Percentiles rank a stretch among this genome's conserved stretches.
Conservation (phyloP, 2,113 vertebrate species). For the Pteruthius melanotis region DNA sequence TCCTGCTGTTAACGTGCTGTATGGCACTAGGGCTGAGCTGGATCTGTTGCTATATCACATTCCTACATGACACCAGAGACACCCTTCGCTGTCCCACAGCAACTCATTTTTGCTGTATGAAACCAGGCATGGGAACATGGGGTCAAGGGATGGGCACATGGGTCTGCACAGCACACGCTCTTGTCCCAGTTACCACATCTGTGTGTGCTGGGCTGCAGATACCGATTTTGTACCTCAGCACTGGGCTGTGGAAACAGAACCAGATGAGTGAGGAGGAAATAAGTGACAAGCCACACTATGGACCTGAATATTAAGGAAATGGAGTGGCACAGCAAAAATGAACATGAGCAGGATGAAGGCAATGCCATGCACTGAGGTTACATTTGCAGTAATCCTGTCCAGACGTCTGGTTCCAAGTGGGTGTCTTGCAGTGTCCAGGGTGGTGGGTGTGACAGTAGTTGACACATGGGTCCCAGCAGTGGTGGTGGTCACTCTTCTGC, state of each 20-base stretch:
- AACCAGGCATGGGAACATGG: not conserved
- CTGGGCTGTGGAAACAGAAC: not conserved
- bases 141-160: not conserved
- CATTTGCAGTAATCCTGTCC: constrained; percentile 90
- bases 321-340: not conserved
- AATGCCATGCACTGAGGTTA: constrained; percentile 56
- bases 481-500: constrained; percentile 89
- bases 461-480: constrained; percentile 88
- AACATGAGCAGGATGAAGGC: not conserved
- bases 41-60: not conserved
- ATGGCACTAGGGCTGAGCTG: not conserved
- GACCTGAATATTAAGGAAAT: not conserved
- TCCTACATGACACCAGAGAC: not conserved
- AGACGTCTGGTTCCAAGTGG: constrained; percentile 83
- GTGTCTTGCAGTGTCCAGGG: constrained; percentile 81
- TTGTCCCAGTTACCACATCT: not conserved
- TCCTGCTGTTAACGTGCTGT: not conserved
- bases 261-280: not conserved
- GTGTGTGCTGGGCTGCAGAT: not conserved
- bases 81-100: not conserved
- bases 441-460: constrained; percentile 88
- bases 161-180: not conserved
- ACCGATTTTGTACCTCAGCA: not conserved
- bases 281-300: not conserved
- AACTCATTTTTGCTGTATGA: not conserved